Percentiles rank a stretch among this genome's conserved stretches.
These are phyloP conservation scores for Decapterus maruadsi DNA, from an alignment of 2,797 vertebrate genomes.

Conservation along the genomic window DNA sequence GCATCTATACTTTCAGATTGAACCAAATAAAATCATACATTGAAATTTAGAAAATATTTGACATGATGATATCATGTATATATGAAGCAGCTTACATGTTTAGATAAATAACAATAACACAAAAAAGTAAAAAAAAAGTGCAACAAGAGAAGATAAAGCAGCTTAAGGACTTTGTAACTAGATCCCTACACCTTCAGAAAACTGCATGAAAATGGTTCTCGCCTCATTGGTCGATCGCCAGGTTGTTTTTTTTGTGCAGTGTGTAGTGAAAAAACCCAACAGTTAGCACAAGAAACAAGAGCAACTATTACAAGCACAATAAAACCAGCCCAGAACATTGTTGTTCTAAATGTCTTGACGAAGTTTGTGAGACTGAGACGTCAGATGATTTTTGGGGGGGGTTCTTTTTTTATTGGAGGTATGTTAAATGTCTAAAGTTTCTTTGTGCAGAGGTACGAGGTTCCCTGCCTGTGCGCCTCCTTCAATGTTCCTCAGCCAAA, in stretches of 20 bases:
- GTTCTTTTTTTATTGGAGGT: background rate
- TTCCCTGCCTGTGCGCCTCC: conserved; percentile 17
- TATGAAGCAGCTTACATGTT: background rate
- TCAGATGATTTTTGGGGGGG: background rate
- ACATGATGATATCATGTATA: no score
- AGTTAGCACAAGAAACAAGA: background rate
- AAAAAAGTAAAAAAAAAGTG: background rate
- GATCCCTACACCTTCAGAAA: background rate
- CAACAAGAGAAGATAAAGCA: background rate
- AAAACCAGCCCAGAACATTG: background rate
- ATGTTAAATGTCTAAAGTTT: conserved; percentile 12
- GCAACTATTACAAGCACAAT: background rate
- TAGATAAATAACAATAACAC: background rate
- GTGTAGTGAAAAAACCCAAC: background rate
- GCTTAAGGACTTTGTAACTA: background rate
- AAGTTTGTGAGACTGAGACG: background rate
- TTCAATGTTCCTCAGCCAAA: conserved; percentile 58
- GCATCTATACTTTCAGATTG: no score
- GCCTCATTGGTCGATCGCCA: background rate
- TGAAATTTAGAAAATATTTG: no score
- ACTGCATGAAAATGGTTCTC: background rate
- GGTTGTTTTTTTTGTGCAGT: background rate
- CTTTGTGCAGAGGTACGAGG: conserved; percentile 20
- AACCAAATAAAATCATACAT: no score
- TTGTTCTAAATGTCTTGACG: conserved; percentile 5